Percentiles rank a stretch among this genome's conserved stretches.
Conservation (phyloP, 2,797 vertebrate species). For the Malacoraja senta region DNA sequence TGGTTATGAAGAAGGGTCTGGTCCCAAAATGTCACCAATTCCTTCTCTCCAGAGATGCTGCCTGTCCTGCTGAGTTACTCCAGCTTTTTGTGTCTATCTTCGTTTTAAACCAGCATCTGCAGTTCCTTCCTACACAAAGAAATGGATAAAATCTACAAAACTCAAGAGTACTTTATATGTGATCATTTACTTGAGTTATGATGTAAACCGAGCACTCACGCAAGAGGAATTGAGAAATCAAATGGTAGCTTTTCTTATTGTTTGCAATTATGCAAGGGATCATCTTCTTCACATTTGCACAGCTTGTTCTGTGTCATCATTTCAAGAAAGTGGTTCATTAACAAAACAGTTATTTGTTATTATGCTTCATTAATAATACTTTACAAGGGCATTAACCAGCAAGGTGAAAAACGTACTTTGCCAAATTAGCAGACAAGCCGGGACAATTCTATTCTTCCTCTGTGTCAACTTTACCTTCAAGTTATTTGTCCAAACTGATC, state of each 20-base stretch:
- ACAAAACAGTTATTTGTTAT: neutral
- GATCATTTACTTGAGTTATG: neutral
- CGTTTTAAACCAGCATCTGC: too few relatives aligned
- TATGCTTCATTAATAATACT: neutral
- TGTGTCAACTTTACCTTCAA: neutral
- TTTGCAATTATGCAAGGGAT: neutral
- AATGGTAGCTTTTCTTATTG: neutral
- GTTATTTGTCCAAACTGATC: neutral
- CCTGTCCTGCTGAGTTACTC: too few relatives aligned
- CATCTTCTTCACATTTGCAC: neutral
- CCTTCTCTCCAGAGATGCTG: too few relatives aligned
- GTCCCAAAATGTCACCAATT: too few relatives aligned
- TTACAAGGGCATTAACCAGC: neutral
- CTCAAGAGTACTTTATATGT: neutral
- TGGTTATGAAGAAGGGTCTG: too few relatives aligned
- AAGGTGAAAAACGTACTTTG: neutral
- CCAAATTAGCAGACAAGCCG: neutral
- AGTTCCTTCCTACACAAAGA: too few relatives aligned
- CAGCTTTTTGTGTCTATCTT: too few relatives aligned
- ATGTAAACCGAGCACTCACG: neutral
- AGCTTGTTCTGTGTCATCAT: neutral
- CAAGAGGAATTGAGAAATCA: neutral
- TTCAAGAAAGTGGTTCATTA: constrained; percentile 22
- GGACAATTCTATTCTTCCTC: neutral
- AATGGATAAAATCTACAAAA: neutral